Base-by-base conservation (phyloP, 2,113 vertebrate species). In the Pelvicachromis taeniatus region DNA sequence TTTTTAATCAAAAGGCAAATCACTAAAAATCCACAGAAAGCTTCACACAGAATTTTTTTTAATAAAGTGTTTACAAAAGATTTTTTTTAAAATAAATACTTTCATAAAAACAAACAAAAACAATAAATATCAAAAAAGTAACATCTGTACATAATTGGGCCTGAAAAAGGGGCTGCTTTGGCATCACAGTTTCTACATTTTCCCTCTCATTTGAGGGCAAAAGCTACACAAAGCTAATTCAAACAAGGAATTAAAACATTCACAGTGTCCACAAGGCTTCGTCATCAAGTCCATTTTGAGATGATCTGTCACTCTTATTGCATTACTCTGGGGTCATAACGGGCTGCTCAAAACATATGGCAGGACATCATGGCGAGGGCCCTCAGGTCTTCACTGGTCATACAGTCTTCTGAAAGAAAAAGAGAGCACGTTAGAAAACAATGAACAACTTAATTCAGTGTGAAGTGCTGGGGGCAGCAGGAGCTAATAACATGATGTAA, bases 281-380 rank as follows among this genome's bases (percentile, higher is more conserved):
- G 3, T 63, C 73, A 23, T 54, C 4, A 48, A 16, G 81, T 78
- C 68, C 56, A 54, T 55, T 50, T 8, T 23, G 4, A 17, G 2
- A 16, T 26, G 42, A 4, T 1, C 31, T 7, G 6, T 50, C 33
- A 21, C 17, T 61, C 7, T 6, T 14, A 56, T 90, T 77, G 86
- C 77, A 89, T 88, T 82, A 8, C 88, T 26, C 77, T 68, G 58
- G 80, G 77, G 73, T 3, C 13, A 59, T 3, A 17, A 5, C 10
- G 19, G 59, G 33, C 10, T 40, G 40, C 4, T 92, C 82, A 95
- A 77, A 95, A 90, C 93, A 95, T 93, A 87, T 88, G 89, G 81
- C 92, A 92, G 55, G 94, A 81, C 95, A 96, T 96, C 90, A 95
- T 42, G 59, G 94, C 93, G 16, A 96, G 45, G 88, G 81, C 88